phyloP scores from a whole-genome alignment of 2,113 vertebrate species.

The Pseudorasbora parva region DNA sequence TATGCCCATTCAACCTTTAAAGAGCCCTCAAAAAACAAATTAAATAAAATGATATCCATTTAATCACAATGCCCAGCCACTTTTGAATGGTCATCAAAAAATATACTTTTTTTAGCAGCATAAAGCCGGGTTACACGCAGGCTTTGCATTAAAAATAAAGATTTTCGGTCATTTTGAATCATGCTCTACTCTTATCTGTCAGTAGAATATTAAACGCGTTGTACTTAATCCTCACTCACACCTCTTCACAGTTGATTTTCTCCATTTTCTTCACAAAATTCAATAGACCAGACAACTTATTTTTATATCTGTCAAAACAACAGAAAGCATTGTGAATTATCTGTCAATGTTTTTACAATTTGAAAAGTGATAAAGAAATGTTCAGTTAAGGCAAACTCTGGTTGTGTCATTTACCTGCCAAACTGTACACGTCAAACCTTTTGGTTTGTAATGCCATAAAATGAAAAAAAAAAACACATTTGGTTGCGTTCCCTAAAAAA shows the following conservation, averaged over 20 bases:
- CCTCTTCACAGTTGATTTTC: background rate
- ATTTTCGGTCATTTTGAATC: background rate
- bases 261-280: background rate
- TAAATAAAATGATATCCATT: background rate
- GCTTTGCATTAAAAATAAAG: too few relatives aligned
- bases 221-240: background rate
- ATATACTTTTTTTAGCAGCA: background rate
- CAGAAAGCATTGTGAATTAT: background rate
- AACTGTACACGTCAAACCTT: background rate
- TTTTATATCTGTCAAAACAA: slow-evolving; percentile 3
- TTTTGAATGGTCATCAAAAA: background rate
- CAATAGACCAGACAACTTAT: background rate
- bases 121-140: too few relatives aligned
- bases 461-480: too few relatives aligned
- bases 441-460: background rate
- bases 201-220: background rate
- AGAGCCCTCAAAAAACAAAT: background rate
- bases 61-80: background rate
- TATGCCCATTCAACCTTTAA: background rate
- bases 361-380: background rate
- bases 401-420: background rate
- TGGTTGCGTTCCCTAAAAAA: background rate
- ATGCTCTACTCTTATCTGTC: background rate
- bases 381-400: background rate
- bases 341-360: background rate